Percentiles rank a stretch among this genome's conserved stretches.
phyloP scores from a whole-genome alignment of 2,888 invertebrate species.

The Thysanoteuthis rhombus region DNA sequence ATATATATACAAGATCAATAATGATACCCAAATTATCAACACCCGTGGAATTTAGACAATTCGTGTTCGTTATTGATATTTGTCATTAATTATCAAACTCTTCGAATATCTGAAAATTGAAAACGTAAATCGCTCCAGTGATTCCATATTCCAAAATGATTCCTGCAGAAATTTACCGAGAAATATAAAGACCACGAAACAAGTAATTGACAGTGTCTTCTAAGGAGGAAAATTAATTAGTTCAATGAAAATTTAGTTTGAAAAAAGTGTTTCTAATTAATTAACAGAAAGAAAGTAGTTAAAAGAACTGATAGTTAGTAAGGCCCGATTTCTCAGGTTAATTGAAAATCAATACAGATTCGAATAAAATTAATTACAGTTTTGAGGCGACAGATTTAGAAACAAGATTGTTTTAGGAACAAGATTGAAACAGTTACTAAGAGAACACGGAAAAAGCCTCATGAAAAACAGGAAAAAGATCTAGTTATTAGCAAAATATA shows the following conservation, averaged over 20 bases:
- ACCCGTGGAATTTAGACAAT: too few relatives aligned
- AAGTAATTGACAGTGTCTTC: background rate
- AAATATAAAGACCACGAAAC: background rate
- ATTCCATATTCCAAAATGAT: background rate
- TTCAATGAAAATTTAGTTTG: background rate
- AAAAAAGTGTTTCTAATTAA: background rate
- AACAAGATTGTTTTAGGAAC: background rate
- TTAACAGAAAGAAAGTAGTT: background rate
- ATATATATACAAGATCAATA: too few relatives aligned
- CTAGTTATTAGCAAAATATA: constrained; percentile 12
- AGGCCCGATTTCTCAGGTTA: background rate
- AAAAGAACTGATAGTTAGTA: background rate
- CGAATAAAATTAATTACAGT: background rate
- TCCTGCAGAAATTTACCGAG: background rate
- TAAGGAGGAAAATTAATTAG: background rate
- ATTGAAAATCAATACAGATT: background rate
- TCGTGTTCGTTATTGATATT: too few relatives aligned
- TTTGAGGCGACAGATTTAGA: constrained; percentile 1
- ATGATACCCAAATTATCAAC: too few relatives aligned
- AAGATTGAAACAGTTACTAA: background rate
- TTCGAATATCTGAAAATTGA: too few relatives aligned
- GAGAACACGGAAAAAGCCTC: background rate
- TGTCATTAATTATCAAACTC: too few relatives aligned
- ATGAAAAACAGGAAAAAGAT: background rate
- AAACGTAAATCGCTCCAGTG: too few relatives aligned